Base-by-base conservation (phyloP, 1,140 invertebrate genomes). In the Musca vetustissima region DNA sequence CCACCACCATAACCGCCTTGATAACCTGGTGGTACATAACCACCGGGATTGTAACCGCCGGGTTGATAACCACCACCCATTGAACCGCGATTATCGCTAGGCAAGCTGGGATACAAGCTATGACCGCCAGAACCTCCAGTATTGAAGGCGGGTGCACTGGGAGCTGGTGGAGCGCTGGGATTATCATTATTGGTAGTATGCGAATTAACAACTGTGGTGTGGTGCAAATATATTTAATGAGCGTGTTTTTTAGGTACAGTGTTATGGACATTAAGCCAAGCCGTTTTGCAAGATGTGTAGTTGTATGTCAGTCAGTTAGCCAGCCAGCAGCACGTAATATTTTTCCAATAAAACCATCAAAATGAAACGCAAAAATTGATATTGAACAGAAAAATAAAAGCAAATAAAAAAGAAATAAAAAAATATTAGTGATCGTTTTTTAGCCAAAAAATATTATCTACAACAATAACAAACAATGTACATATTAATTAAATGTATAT, bases 101-200 rank as follows among this genome's bases (percentile, higher is more conserved):
- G 79, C 7, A 81, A 69, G n/a, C 69, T 69, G 57, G 79, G 79
- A 75, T 81, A 81, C 52, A 81, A 74, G 71, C 76, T 73, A 66
- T 79, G 77, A 32, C 79, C 79, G 71, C 79, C 79, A 78, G 78
- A 80, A 72, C 79, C 79, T 69, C 72, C 49, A 15, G 43, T 25
- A 52, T 64, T 57, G 36, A 43, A 9, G 4, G 25, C 7, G 1
- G 53, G 53, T 17, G 53, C 53, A 57, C 53, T 57, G 17, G 69
- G 69, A 14, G 55, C 24, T 22, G 13, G 50, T 4, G 78, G 78
- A 53, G 72, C 71, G 66, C 71, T 78, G 19, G 78, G 78, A 64
- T 73, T 76, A 64, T 73, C 78, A 32, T 78, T 74, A 71, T 80
- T 80, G 70, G 80, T 76, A 43, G 73, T 75, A 24, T 71, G 72